Evolutionary conservation across 1,140 invertebrate genomes (phyloP), one percentile per base, ranked within the genome.

Genomic region (Calliphora vicina): DNA sequence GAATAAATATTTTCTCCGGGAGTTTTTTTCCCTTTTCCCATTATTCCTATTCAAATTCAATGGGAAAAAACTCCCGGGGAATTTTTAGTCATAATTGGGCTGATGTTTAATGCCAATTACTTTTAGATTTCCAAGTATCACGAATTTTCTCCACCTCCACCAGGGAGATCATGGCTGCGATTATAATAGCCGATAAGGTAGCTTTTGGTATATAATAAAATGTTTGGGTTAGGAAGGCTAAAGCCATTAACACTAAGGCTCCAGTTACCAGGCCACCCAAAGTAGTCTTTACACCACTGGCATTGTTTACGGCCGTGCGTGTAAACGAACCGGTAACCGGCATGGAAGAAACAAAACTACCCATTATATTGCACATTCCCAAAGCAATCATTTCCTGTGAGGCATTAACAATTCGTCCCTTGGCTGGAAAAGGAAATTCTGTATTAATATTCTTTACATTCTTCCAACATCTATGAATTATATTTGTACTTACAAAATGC

Each of bases 301-400:
- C 95, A 87, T 97, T 95, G 91, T 98, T 98, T 0, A 99, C 94
- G 1, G 97, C 97, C 23, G 97, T 97, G 84, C 97, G 92, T 0
- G 96, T 96, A 91, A 97, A 97, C 72, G 96, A 97, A 71, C 96
- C 97, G 0, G 97, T 97, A 0, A 95, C 93, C 6, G 97, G 97
- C 92, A 97, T 96, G 0, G 97, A 97, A 5, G 93, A 93, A n/a
- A 97, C 94, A 90, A 99, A 98, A 78, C 96, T 95, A 83, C 97
- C 95, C n/a, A 96, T 91, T 45, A 98, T 91, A 91, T 99, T 99
- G 87, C 95, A 95, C 1, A 95, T 87, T 20, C 97, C 97, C 27
- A 97, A 88, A 0, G 96, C 95, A 80, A 97, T 92, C 92, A 97
- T 95, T 90, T 97, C 96, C 91, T 97, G 96, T 83, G 94, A 96